Conservation (phyloP, 2,888 invertebrate species). For the Eupithecia exiguata region DNA sequence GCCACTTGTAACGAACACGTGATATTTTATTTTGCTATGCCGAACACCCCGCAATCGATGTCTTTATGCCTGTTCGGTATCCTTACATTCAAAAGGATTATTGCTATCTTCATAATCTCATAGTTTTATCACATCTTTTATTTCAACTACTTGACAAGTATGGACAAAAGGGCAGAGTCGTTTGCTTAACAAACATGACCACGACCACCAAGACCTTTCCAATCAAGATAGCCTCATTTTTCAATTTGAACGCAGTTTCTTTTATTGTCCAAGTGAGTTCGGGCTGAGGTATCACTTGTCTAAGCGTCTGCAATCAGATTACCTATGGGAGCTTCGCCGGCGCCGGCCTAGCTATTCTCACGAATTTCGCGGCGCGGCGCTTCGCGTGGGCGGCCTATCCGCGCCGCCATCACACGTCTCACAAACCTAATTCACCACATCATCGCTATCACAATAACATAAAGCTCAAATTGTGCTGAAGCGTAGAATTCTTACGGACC, state of each 20-base stretch:
- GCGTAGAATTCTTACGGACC: conserved; percentile 50
- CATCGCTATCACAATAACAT: conserved; percentile 52
- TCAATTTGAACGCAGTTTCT: conserved; percentile 41
- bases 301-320: conserved; percentile 53
- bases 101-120: conserved; percentile 24
- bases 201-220: conserved; percentile 32
- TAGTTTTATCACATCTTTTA: conserved; percentile 20
- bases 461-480: conserved; percentile 54
- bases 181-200: conserved; percentile 26
- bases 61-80: conserved; percentile 25
- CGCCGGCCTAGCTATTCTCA: conserved; percentile 77
- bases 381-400: conserved; percentile 79
- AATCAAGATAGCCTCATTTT: conserved; percentile 35
- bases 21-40: conserved; percentile 31
- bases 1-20: conserved; percentile 23
- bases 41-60: conserved; percentile 14
- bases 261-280: conserved; percentile 35
- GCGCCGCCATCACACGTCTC: conserved; percentile 75
- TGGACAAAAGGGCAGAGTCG: conserved; percentile 16
- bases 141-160: conserved; percentile 20
- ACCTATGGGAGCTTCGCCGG: conserved; percentile 56
- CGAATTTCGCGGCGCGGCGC: conserved; percentile 79
- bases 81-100: conserved; percentile 22
- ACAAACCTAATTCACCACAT: conserved; percentile 54
- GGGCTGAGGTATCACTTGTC: conserved; percentile 46